Base-by-base conservation (phyloP, 37 sponge, comb jelly and placozoan species). In the Beroe forskalii region DNA sequence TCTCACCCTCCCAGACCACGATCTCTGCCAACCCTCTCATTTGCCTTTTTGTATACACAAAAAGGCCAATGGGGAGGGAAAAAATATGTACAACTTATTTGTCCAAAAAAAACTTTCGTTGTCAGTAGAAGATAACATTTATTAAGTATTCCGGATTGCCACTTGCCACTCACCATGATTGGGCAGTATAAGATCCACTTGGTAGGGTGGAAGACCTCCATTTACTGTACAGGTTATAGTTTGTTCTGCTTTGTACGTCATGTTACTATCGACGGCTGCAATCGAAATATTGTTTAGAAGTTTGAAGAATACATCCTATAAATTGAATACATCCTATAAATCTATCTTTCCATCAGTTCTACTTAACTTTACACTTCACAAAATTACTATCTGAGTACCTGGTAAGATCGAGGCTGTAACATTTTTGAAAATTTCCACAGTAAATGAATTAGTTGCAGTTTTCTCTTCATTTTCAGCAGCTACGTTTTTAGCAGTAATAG, bases 181-280 rank as follows among this genome's bases (percentile, higher is more conserved):
- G 20, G 72, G 72, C 35, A 69, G 36, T 12, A 36, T 69, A 36
- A 69, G 72, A 36, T 69, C 72, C 17, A 69, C 72, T 17, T 69
- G 2, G 17, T 69, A 37, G 19, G 72, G 72, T 20, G 72, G 38
- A 17, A 69, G 38, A 28, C 72, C 72, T 19, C 72, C 72, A 2
- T 36, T 17, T 19, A 69, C 72, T 36, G 27, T 69, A 69, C 72
- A 69, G 2, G 72, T 69, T 27, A 69, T 69, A 20, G 72, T 69
- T 36, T 31, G 19, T 14, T 32, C 19, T 2, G 2, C 72, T 17
- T 69, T 33, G 72, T 69, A 69, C 4, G 36, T 69, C 35, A 69
- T 36, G 4, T 33, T 69, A 2, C 8, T 33, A 2, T 36, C 72
- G 9, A 48, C 55, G 12, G 55, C 55, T 48, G 55, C 6, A 48